Conservation (phyloP, 2,888 invertebrate genomes). For the Drosophila paramelanica region DNA sequence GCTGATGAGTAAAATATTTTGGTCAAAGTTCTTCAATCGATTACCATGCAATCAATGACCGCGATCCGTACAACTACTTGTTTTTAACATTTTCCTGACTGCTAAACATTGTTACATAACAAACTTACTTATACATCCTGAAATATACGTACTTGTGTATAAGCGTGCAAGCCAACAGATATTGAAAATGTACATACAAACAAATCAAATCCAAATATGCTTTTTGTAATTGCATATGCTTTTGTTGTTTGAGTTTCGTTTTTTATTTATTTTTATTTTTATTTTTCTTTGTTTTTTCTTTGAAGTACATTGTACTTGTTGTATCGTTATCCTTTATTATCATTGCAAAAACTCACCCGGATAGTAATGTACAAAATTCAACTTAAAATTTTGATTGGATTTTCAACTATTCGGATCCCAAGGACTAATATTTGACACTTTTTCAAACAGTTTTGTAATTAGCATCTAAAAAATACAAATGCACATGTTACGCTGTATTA, state of each 20-base stretch:
- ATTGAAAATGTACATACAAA: slow-evolving; percentile 35
- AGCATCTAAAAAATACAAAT: slow-evolving; percentile 40
- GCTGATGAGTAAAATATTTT: slow-evolving; percentile 82
- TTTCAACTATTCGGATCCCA: slow-evolving; percentile 21
- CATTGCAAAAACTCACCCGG: slow-evolving; percentile 29
- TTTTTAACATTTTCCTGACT: slow-evolving; percentile 17
- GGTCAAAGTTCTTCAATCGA: slow-evolving; percentile 71
- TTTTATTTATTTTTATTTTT: neutral
- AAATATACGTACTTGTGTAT: slow-evolving; percentile 16
- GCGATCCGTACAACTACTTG: slow-evolving; percentile 11
- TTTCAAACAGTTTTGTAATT: slow-evolving; percentile 51
- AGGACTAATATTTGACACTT: slow-evolving; percentile 36
- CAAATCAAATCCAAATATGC: slow-evolving; percentile 27
- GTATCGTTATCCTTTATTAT: slow-evolving; percentile 28
- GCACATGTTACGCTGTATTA: slow-evolving; percentile 52
- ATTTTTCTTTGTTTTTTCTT: neutral
- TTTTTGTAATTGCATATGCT: slow-evolving; percentile 14
- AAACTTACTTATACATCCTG: slow-evolving; percentile 22
- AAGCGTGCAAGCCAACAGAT: slow-evolving; percentile 17
- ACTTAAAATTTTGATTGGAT: slow-evolving; percentile 28
- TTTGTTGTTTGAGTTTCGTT: neutral
- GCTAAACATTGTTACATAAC: slow-evolving; percentile 10
- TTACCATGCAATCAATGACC: slow-evolving; percentile 26
- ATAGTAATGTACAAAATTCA: slow-evolving; percentile 33
- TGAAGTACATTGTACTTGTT: slow-evolving; percentile 18